A percentile compares a stretch with the other conserved stretches of the same genome.
phyloP scores from a whole-genome alignment of 2,113 vertebrate genomes.

The Balaenoptera acutorostrata region DNA sequence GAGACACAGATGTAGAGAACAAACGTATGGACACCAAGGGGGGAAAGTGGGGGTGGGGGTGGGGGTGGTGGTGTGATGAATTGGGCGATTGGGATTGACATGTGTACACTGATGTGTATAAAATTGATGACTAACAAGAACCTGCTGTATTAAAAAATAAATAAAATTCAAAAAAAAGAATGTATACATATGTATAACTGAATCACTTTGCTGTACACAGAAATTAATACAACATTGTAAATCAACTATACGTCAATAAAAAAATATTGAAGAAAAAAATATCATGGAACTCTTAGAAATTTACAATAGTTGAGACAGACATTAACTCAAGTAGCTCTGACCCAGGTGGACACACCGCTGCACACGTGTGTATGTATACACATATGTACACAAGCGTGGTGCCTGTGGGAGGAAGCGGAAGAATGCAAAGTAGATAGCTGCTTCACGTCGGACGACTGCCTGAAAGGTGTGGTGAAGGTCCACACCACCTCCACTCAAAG shows the following conservation, averaged over 20 bases:
- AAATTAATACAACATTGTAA: not conserved
- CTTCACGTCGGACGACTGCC: not conserved
- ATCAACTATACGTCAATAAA: not conserved
- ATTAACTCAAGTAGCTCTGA: not conserved
- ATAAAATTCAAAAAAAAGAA: too few relatives aligned
- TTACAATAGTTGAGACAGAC: not conserved
- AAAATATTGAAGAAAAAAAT: not conserved
- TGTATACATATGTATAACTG: not conserved
- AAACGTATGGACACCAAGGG: too few relatives aligned
- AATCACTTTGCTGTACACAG: not conserved
- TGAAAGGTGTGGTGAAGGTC: not conserved
- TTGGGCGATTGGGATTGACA: too few relatives aligned
- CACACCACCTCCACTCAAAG: not conserved
- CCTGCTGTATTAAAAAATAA: too few relatives aligned
- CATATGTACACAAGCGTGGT: not conserved
- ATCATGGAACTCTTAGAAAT: not conserved
- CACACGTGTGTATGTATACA: not conserved
- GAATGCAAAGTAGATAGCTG: not conserved
- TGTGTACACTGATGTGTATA: too few relatives aligned
- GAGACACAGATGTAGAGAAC: too few relatives aligned
- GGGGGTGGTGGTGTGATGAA: too few relatives aligned
- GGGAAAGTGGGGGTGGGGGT: too few relatives aligned
- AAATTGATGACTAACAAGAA: too few relatives aligned
- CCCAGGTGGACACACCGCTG: not conserved
- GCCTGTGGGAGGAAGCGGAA: not conserved